Percentiles rank a stretch among this genome's conserved stretches.
phyloP scores from a whole-genome alignment of 2,888 invertebrate species.

The Eustalomyia histrio region DNA sequence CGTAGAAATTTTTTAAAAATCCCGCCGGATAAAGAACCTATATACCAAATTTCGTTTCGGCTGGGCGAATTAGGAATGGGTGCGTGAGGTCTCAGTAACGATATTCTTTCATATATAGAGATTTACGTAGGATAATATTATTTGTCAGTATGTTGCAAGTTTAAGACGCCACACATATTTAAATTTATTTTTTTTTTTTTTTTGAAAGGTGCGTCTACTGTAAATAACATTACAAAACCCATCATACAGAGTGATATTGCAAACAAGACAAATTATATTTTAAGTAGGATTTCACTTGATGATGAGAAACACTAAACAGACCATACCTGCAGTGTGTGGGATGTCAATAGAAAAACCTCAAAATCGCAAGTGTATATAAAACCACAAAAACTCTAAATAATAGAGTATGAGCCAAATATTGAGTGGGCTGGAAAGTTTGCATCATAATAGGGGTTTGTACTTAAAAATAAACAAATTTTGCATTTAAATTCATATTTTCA shows the following conservation, averaged over 20 bases:
- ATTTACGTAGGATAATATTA: neutral
- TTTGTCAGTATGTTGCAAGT: conserved; percentile 11
- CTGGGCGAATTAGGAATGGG: no score
- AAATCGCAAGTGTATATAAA: conserved; percentile 54
- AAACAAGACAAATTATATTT: conserved; percentile 63
- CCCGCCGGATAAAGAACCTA: no score
- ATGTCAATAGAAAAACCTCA: conserved; percentile 39
- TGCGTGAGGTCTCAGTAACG: no score
- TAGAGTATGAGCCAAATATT: neutral
- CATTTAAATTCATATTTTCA: no score
- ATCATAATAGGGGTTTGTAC: neutral
- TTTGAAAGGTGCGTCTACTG: conserved; percentile 60
- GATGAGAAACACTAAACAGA: conserved; percentile 39
- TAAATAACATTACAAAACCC: conserved; percentile 39
- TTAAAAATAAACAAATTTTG: neutral
- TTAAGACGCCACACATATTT: conserved; percentile 26
- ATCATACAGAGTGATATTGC: conserved; percentile 42
- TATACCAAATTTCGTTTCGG: no score
- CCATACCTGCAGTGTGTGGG: conserved; percentile 45
- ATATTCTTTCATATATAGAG: no score
- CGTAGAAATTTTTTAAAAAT: no score
- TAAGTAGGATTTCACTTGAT: conserved; percentile 63
- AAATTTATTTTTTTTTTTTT: conserved; percentile 21
- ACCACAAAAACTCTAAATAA: conserved; percentile 4
- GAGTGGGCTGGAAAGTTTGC: neutral